Evolutionary conservation across 2,113 vertebrate genomes (phyloP), one percentile per base, ranked within the genome.

Genomic region (Ailuropoda melanoleuca): DNA sequence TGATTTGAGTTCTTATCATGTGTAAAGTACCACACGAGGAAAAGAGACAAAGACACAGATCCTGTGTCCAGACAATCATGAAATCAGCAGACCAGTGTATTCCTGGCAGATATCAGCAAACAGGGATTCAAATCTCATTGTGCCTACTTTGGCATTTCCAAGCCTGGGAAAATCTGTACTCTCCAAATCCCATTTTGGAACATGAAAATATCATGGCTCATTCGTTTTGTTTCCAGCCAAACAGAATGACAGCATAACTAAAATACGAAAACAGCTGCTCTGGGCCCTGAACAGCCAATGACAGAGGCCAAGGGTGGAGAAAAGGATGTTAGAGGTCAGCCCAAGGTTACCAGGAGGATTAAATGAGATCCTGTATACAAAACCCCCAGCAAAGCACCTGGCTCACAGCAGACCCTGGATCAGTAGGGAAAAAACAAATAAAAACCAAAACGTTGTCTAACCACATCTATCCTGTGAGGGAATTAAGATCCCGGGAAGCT

Each of bases 211-310:
- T 21, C 56, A 68, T 1, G 14, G 64, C 72, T 89, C 53, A 55
- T 82, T 95, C 14, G 4, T 89, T 97, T 86, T 82, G 58, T 64
- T 92, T 66, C 90, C 53, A 88, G 62, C 19, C 86, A 92, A 56
- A 89, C 9, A 82, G 83, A 93, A 94, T n/a, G n/a, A 91, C 68
- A 21, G 29, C 94, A 53, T 2, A 68, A 66, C 88, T 95, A 77
- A 95, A 96, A 95, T 68, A 92, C 91, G 81, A 72, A 75, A 74
- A 62, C 95, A 96, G 85, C 80, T 96, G 78, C 23, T 87, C 75
- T 58, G 74, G 4, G 29, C 68, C 89, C 70, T 50, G 26, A 50
- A 62, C 85, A 64, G 72, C 17, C 83, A 58, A 39, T 0, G 46
- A 8, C 80, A 64, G 23, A 70, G 80, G 14, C n/a, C 62, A 15